phyloP scores from a whole-genome alignment of 2,113 vertebrate species.

The Sakesphorus luctuosus region DNA sequence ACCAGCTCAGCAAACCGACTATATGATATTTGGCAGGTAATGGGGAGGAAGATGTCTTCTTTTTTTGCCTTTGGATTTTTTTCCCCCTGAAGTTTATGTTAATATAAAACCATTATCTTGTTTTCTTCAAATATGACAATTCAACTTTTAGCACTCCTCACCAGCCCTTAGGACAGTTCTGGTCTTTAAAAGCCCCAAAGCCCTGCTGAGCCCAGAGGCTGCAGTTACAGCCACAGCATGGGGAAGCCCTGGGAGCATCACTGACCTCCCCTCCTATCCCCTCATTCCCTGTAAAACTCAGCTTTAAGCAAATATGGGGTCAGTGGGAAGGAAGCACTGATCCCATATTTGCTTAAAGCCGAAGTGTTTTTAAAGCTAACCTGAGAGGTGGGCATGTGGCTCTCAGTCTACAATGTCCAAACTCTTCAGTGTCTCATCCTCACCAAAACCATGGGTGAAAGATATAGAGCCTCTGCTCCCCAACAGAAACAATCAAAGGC shows the following conservation, averaged over 20 bases:
- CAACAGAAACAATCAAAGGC: background rate
- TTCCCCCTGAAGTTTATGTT: background rate
- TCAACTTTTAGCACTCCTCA: background rate
- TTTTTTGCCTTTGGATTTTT: background rate
- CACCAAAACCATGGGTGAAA: background rate
- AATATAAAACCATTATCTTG: background rate
- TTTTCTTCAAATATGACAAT: background rate
- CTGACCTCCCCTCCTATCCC: background rate
- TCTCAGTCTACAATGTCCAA: background rate
- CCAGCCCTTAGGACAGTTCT: background rate
- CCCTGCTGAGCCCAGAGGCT: background rate
- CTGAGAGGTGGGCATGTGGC: fast-evolving
- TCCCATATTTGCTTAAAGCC: background rate
- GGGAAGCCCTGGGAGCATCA: background rate
- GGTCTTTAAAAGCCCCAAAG: background rate
- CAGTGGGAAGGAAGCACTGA: background rate
- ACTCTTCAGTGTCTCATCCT: background rate
- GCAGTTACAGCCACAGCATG: background rate
- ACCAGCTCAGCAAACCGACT: fast-evolving
- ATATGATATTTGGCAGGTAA: background rate
- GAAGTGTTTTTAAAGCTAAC: background rate
- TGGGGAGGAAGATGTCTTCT: background rate
- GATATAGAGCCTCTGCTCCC: background rate
- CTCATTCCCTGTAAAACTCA: background rate
- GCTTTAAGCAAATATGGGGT: background rate